phyloP scores from a whole-genome alignment of 2,888 invertebrate genomes.

The Lasioglossum leucozonium region DNA sequence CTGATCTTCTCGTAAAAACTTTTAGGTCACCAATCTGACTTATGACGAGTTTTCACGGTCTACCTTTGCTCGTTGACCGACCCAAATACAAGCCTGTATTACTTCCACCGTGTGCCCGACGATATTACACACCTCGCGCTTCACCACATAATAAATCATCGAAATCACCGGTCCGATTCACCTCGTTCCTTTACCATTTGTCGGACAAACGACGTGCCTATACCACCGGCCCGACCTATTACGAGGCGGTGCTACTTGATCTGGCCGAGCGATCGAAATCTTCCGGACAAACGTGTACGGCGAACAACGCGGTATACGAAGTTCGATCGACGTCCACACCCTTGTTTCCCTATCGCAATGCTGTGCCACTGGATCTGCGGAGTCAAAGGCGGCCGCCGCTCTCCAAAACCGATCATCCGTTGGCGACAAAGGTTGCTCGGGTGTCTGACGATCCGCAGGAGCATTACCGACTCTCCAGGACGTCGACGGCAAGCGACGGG shows the following conservation, averaged over 20 bases:
- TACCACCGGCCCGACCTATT: not conserved
- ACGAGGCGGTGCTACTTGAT: not conserved
- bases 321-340: constrained; percentile 19
- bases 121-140: not conserved
- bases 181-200: not conserved
- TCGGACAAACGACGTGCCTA: not conserved
- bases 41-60: not conserved
- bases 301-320: constrained; percentile 22
- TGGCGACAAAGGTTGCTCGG: constrained; percentile 48
- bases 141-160: not conserved
- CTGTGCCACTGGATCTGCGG: constrained; percentile 24
- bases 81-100: not conserved
- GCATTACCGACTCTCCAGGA: constrained; percentile 36
- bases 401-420: constrained; percentile 44
- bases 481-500: constrained; percentile 43
- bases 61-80: not conserved
- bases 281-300: not conserved
- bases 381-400: constrained; percentile 12
- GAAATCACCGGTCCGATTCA: not conserved
- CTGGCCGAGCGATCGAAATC: not conserved
- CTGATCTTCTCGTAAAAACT: not conserved
- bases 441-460: constrained; percentile 17
- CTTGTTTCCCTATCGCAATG: constrained; percentile 38
- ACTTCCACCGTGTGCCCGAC: not conserved
- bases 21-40: constrained; percentile 2